Conservation (phyloP, 2,888 invertebrate species). For the Drosophila infuscata region DNA sequence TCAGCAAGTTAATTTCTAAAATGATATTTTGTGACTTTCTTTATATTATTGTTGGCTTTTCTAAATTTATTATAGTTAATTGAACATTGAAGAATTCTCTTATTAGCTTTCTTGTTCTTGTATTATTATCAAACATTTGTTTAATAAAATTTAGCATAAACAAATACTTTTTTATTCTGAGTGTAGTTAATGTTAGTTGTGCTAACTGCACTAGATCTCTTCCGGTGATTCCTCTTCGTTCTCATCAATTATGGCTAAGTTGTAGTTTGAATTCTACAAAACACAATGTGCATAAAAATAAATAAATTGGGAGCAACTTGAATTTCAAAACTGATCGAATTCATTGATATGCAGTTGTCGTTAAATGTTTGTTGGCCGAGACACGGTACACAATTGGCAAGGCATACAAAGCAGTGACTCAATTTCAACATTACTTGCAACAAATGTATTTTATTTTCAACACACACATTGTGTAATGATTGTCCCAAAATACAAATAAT, state of each 20-base stretch:
- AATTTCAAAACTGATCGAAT: conserved; percentile 10
- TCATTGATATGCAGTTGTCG: conserved; percentile 70
- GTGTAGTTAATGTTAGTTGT: neutral
- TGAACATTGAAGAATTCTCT: neutral
- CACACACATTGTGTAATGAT: conserved; percentile 52
- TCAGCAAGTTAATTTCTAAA: no score
- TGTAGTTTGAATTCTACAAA: neutral
- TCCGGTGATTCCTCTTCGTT: neutral
- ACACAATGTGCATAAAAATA: neutral
- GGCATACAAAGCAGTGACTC: conserved; percentile 55
- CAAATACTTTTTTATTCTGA: neutral
- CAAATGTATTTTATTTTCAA: conserved; percentile 13
- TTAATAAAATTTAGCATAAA: neutral
- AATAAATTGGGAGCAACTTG: conserved; percentile 10
- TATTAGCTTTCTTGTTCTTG: neutral
- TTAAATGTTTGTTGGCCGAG: conserved; percentile 70
- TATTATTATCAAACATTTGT: neutral
- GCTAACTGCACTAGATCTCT: neutral
- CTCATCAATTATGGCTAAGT: neutral
- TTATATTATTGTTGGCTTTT: neutral
- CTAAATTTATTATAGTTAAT: neutral
- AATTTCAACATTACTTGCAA: conserved; percentile 58
- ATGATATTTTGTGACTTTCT: neutral
- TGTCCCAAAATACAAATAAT: conserved; percentile 11
- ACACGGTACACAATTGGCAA: conserved; percentile 33